These are phyloP conservation scores for Trachymyrmex cornetzi DNA, from an alignment of 1,140 invertebrate species.

Conservation along the genomic window DNA sequence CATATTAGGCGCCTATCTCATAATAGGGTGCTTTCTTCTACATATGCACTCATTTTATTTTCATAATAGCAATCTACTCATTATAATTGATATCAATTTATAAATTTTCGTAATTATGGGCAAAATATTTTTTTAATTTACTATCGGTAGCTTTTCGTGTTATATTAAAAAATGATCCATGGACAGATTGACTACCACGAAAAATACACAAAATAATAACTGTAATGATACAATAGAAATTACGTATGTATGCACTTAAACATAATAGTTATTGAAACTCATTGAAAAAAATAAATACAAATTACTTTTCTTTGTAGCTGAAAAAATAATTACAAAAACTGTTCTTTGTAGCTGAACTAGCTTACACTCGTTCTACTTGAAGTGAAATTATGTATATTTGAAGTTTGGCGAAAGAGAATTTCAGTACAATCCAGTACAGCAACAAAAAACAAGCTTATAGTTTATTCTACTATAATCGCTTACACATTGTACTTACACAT, in stretches of 20 bases:
- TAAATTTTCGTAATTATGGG: not conserved
- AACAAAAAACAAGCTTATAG: not conserved
- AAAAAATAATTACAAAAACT: slow-evolving; percentile 71
- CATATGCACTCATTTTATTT: slow-evolving; percentile 15
- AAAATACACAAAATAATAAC: slow-evolving; percentile 76
- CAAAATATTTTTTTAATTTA: not conserved
- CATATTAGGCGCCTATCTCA: no score
- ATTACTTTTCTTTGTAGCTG: slow-evolving; percentile 48
- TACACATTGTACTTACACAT: slow-evolving; percentile 64
- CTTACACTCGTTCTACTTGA: no score
- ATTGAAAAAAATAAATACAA: slow-evolving; percentile 65
- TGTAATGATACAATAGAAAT: slow-evolving; percentile 68
- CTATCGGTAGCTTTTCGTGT: not conserved
- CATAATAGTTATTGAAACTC: slow-evolving; percentile 45
- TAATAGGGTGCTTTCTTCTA: no score
- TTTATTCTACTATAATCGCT: slow-evolving; percentile 23
- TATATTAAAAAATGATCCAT: not conserved
- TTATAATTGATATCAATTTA: slow-evolving; percentile 23
- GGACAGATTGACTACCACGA: slow-evolving; percentile 2
- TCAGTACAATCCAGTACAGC: no score
- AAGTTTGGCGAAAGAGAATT: no score
- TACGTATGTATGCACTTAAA: slow-evolving; percentile 56
- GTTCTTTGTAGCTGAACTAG: no score
- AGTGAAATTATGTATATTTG: no score
- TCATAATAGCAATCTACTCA: not conserved